Evolutionary conservation across 2,797 vertebrate genomes (phyloP).

Genomic region (Argyrosomus regius): DNA sequence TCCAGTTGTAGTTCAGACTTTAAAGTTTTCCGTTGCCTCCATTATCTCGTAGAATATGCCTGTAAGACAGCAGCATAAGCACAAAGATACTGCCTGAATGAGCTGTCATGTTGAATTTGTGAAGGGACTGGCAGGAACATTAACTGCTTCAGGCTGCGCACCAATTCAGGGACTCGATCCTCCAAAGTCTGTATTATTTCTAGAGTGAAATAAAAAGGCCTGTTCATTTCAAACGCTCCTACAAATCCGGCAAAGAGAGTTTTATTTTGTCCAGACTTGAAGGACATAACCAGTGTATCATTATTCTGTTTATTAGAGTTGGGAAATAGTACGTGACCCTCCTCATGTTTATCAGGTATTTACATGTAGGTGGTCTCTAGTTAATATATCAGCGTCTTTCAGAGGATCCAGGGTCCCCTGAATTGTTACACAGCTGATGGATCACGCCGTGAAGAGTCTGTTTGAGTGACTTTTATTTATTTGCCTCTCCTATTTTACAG

Average conservation of each 20-base stretch:
- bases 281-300: neutral
- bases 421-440: neutral
- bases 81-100: too few species aligned
- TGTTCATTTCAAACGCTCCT: neutral
- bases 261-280: neutral
- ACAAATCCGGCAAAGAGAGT: neutral
- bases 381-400: neutral
- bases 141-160: neutral
- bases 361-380: too few species aligned
- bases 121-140: neutral
- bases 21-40: neutral
- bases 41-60: neutral
- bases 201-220: neutral
- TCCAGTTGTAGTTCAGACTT: neutral
- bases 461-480: conserved; percentile 2
- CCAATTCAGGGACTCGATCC: neutral
- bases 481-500: neutral
- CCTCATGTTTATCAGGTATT: too few species aligned
- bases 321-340: too few species aligned
- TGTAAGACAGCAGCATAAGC: neutral
- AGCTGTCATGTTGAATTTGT: neutral
- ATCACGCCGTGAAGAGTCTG: neutral
- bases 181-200: neutral
- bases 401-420: neutral
- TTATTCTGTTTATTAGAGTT: too few species aligned